A percentile compares a stretch with the other conserved stretches of the same genome.
Evolutionary conservation across 2,888 invertebrate species (phyloP).

Genomic region (Abrostola triplasia): DNA sequence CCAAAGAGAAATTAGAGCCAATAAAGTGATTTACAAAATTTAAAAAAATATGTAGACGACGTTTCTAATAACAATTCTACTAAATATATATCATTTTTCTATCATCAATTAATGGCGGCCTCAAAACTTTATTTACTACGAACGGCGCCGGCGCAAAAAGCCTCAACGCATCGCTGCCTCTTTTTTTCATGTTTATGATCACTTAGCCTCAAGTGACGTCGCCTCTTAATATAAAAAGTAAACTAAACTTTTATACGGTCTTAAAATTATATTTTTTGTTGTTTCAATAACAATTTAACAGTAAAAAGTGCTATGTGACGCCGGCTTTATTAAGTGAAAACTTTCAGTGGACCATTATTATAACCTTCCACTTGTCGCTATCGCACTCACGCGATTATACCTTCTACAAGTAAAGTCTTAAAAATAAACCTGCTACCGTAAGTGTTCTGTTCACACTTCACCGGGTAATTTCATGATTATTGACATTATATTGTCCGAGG

Average conservation of each 20-base stretch:
- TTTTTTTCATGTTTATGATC: not conserved
- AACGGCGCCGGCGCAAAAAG: not conserved
- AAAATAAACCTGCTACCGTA: slow-evolving; percentile 20
- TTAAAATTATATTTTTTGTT: slow-evolving; percentile 5
- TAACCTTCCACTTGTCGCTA: slow-evolving; percentile 10
- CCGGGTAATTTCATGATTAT: slow-evolving; percentile 33
- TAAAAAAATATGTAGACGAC: no score
- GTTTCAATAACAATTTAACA: slow-evolving; percentile 6
- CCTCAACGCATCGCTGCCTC: not conserved
- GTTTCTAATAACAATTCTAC: no score
- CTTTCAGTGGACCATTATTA: slow-evolving; percentile 25
- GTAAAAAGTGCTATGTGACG: slow-evolving; percentile 1
- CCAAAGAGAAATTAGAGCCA: no score
- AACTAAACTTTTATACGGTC: not conserved
- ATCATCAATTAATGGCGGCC: no score
- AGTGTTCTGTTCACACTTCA: slow-evolving; percentile 25
- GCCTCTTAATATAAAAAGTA: not conserved
- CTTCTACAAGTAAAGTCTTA: slow-evolving; percentile 10
- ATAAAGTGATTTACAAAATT: no score
- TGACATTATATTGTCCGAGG: slow-evolving; percentile 18
- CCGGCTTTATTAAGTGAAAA: not conserved
- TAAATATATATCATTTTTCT: no score
- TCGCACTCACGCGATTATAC: slow-evolving; percentile 14
- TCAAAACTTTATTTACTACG: not conserved
- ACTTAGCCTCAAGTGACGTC: not conserved